Conservation (phyloP, 2,113 vertebrate genomes). For the Rutilus rutilus region DNA sequence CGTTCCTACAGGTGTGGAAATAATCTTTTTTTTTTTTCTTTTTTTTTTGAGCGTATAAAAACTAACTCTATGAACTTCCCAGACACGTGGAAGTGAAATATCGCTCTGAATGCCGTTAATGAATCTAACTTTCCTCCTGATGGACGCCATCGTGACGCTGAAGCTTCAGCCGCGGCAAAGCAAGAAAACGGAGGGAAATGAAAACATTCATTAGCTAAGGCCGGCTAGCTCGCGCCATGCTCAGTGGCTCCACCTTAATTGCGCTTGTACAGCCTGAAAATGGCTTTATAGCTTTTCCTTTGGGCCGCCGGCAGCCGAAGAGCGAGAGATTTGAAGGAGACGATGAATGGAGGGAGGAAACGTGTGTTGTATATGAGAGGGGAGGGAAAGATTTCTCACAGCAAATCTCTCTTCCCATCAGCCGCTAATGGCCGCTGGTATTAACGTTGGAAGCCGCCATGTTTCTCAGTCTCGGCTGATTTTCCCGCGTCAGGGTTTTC, state of each 20-base stretch:
- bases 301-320: background rate
- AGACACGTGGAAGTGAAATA: background rate
- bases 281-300: background rate
- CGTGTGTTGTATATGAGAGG: background rate
- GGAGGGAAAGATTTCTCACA: constrained; percentile 5
- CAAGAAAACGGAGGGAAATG: constrained; percentile 22
- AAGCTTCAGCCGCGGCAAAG: constrained; percentile 9
- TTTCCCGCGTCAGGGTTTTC: background rate
- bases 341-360: background rate
- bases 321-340: background rate
- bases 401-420: constrained; percentile 39
- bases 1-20: background rate
- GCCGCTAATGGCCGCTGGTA: constrained; percentile 46
- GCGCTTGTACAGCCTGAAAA: constrained; percentile 13
- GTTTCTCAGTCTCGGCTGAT: constrained; percentile 22
- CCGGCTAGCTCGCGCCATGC: constrained; percentile 31
- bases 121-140: constrained; percentile 40
- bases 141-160: background rate
- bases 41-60: constrained; percentile 4
- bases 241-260: constrained; percentile 47
- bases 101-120: background rate
- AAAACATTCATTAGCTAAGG: constrained; percentile 45
- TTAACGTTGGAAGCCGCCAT: background rate
- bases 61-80: background rate
- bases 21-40: constrained; percentile 2